Evolutionary conservation across 2,113 vertebrate species (phyloP), one percentile per base, ranked within the genome.

Genomic region (Fulica atra): DNA sequence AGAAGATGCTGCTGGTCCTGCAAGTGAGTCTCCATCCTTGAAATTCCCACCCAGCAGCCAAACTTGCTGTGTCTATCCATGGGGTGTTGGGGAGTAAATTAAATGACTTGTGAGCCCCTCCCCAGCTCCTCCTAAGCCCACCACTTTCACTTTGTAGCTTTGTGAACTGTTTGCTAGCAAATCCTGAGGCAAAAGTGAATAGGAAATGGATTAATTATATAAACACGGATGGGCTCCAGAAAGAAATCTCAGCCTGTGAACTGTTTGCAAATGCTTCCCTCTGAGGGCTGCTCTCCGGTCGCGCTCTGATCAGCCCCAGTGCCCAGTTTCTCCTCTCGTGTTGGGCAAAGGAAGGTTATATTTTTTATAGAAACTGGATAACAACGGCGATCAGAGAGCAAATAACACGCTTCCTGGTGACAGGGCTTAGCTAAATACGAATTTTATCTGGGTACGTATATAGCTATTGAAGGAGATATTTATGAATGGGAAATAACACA

Each of bases 391-490:
- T 95, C 89, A 86, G 8, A 16, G 16, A 86, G 84, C 57, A 95
- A 95, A 96, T 95, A 93, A 91, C 83, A 86, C 1, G 7, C 65
- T 93, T 96, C 63, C 69, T 0, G 0, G 50, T 92, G 96, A 92
- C 92, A 94, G 40, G 70, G n/a, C 78, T 97, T 94, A 93, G 90
- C 92, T 94, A 96, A 96, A 94, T 79, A 96, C 92, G 65, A 57
- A 79, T 94, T 93, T 96, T 69, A 50, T 86, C 61, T 69, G 57
- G 16, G 83, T 84, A 87, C 15, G 2, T 92, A 93, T 91, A 93
- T 95, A 93, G 91, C 83, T 96, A 81, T 97, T 95, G 94, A 96
- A 72, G 64, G 69, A 44, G 66, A 42, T 93, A 60, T 71, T 92
- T 89, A 54, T 91, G 93, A 93, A 91, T 81, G 77, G 83, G 79